Conservation (phyloP, 2,797 vertebrate genomes). For the Siniperca scherzeri region DNA sequence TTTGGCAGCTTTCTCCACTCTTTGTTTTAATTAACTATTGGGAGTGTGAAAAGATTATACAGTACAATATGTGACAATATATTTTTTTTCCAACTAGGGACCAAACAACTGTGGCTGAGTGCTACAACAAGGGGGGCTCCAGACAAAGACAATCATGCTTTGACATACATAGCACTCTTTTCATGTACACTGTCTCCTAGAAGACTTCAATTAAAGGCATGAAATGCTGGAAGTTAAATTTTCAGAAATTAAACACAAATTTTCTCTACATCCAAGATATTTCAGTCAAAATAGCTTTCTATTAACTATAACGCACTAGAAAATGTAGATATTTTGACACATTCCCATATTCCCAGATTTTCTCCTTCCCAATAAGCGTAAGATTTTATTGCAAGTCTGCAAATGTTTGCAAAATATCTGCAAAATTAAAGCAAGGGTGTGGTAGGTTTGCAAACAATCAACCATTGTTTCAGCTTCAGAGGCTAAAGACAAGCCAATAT, state of each 20-base stretch:
- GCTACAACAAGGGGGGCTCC: too few species aligned
- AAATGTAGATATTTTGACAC: not conserved
- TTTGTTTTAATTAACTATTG: conserved; percentile 20
- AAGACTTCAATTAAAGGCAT: too few species aligned
- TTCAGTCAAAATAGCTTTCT: too few species aligned
- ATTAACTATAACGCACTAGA: too few species aligned
- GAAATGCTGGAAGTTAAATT: too few species aligned
- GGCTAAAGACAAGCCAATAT: not conserved
- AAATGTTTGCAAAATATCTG: not conserved
- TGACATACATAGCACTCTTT: too few species aligned
- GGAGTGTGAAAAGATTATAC: conserved; percentile 1
- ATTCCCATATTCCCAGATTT: not conserved
- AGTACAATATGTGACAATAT: not conserved
- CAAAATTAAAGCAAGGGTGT: not conserved
- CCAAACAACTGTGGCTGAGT: too few species aligned
- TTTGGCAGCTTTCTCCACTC: not conserved
- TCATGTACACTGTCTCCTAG: too few species aligned
- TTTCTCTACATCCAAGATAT: too few species aligned
- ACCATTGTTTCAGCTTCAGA: not conserved
- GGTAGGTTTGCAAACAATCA: not conserved
- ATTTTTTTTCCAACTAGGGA: too few species aligned
- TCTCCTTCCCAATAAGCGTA: not conserved
- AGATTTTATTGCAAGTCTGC: not conserved
- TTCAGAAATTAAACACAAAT: too few species aligned
- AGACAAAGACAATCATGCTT: too few species aligned